A percentile compares a stretch with the other conserved stretches of the same genome.
These are phyloP conservation scores for Acrobasis suavella DNA, from an alignment of 2,888 invertebrate species.

Conservation along the genomic window DNA sequence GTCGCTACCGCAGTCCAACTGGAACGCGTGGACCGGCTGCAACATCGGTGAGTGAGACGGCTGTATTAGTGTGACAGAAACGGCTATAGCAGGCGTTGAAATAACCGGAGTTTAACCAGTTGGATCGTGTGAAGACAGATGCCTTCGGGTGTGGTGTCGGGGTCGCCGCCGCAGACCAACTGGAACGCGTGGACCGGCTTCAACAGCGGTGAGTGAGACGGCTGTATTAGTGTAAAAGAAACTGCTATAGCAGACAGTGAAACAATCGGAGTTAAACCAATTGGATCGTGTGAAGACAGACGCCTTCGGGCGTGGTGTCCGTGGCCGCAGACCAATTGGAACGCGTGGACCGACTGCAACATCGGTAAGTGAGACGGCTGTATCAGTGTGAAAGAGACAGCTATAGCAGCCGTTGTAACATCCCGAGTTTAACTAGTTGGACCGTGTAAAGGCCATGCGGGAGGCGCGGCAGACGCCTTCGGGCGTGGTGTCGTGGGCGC, in stretches of 20 bases:
- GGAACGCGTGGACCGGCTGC: constrained; percentile 98
- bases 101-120: no score
- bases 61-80: not conserved
- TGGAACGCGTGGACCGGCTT: no score
- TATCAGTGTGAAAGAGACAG: not conserved
- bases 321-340: constrained; percentile 98
- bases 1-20: constrained; percentile 97
- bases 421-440: constrained; percentile 39
- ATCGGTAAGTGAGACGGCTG: constrained; percentile 82
- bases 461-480: constrained; percentile 84
- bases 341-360: constrained; percentile 97
- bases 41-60: constrained; percentile 87
- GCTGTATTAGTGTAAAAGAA: no score
- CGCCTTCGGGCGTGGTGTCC: constrained; percentile 95
- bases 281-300: constrained; percentile 60
- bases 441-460: constrained; percentile 82
- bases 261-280: no score
- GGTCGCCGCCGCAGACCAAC: no score
- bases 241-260: no score
- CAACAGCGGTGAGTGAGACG: no score
- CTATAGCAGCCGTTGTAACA: no score
- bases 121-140: no score
- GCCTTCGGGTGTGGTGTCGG: no score
- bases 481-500: constrained; percentile 97
- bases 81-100: no score